phyloP scores from a whole-genome alignment of 2,113 vertebrate species.

The Eclectus roratus region DNA sequence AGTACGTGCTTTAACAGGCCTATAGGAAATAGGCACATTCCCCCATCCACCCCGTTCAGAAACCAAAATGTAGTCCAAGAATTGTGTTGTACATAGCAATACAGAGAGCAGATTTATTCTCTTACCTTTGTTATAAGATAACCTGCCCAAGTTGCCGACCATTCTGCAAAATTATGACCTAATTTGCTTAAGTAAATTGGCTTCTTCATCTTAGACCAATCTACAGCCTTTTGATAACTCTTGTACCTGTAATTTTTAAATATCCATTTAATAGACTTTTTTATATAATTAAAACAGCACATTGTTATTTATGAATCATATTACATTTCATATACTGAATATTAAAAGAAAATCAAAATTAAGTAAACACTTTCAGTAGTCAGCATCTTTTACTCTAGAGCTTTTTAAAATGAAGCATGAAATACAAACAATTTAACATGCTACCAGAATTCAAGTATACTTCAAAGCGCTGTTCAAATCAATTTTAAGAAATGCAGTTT shows the following conservation, averaged over 20 bases:
- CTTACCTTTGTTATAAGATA: conserved; percentile 97
- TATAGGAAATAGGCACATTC: neutral
- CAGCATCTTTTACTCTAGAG: neutral
- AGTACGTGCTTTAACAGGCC: neutral
- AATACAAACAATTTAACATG: neutral
- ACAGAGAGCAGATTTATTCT: neutral
- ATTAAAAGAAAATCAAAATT: neutral
- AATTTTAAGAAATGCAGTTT: neutral
- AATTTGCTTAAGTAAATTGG: conserved; percentile 94
- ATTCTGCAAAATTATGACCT: conserved; percentile 93
- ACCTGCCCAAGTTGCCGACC: conserved; percentile 96
- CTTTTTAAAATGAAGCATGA: neutral
- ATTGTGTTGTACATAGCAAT: neutral
- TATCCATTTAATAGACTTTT: neutral
- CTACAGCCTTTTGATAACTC: conserved; percentile 92
- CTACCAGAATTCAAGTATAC: neutral
- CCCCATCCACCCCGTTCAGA: neutral
- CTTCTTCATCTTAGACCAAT: conserved; percentile 93
- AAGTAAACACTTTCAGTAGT: neutral
- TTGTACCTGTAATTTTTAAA: conserved; percentile 86
- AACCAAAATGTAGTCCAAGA: neutral
- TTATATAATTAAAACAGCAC: neutral
- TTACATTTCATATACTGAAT: neutral
- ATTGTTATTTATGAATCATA: neutral
- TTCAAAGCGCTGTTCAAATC: neutral